Percentiles rank a stretch among this genome's conserved stretches.
These are phyloP conservation scores for Lophotis ruficrista DNA, from an alignment of 2,113 vertebrate genomes.

Conservation along the genomic window DNA sequence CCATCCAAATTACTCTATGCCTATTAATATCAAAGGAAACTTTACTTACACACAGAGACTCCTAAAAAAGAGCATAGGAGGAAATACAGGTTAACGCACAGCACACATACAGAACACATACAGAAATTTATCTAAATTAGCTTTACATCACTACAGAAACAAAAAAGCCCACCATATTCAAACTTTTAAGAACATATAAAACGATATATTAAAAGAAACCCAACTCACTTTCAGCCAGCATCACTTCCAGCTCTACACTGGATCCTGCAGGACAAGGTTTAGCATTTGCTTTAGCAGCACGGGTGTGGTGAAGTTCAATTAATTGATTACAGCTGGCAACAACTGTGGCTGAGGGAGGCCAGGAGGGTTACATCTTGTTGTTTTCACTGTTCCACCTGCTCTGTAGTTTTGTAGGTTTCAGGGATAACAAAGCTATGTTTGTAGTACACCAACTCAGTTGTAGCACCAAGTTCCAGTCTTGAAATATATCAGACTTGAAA, in stretches of 20 bases:
- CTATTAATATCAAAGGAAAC: neutral
- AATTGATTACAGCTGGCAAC: constrained; percentile 45
- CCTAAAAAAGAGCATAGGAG: neutral
- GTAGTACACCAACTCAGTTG: neutral
- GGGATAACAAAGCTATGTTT: neutral
- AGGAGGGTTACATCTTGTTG: neutral
- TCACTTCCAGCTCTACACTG: neutral
- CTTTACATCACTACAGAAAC: neutral
- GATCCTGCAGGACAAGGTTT: neutral
- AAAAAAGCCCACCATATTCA: neutral
- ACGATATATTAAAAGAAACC: neutral
- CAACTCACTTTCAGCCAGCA: neutral
- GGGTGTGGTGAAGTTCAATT: neutral
- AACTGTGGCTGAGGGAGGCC: neutral
- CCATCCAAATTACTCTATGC: neutral
- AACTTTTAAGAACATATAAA: neutral
- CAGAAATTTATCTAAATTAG: neutral
- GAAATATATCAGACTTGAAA: neutral
- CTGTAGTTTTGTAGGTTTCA: neutral
- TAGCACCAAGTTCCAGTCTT: neutral
- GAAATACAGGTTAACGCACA: neutral
- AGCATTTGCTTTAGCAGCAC: neutral
- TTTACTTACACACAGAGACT: neutral
- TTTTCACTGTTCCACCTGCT: neutral
- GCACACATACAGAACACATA: neutral